Conservation (phyloP, 2,113 vertebrate genomes). For the Stegostoma tigrinum region DNA sequence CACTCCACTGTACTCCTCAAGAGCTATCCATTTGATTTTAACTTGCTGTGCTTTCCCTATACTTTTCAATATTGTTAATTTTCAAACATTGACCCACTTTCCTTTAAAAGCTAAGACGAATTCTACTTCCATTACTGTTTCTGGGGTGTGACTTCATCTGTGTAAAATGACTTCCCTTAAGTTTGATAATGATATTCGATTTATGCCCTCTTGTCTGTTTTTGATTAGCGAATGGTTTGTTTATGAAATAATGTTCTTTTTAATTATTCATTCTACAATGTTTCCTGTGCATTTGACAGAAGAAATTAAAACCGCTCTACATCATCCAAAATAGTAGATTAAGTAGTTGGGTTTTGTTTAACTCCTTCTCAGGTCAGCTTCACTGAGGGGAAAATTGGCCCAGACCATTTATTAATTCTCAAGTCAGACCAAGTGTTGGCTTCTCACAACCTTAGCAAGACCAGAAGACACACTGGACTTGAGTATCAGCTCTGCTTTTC, state of each 20-base stretch:
- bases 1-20: background rate
- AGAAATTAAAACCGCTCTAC: background rate
- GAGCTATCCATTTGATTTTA: background rate
- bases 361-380: background rate
- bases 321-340: background rate
- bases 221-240: background rate
- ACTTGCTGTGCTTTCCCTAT: background rate
- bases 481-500: background rate
- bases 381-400: background rate
- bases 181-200: background rate
- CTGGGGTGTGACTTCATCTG: background rate
- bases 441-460: background rate
- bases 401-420: background rate
- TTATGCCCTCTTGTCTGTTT: background rate
- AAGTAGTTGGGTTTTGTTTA: background rate
- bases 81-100: background rate
- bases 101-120: background rate
- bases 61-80: background rate
- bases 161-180: background rate
- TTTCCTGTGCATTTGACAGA: background rate
- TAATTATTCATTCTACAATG: background rate
- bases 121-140: background rate
- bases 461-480: background rate
- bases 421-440: background rate
- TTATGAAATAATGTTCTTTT: too few species aligned